phyloP scores from a whole-genome alignment of 2,888 invertebrate genomes.

The Megamerina dolium region DNA sequence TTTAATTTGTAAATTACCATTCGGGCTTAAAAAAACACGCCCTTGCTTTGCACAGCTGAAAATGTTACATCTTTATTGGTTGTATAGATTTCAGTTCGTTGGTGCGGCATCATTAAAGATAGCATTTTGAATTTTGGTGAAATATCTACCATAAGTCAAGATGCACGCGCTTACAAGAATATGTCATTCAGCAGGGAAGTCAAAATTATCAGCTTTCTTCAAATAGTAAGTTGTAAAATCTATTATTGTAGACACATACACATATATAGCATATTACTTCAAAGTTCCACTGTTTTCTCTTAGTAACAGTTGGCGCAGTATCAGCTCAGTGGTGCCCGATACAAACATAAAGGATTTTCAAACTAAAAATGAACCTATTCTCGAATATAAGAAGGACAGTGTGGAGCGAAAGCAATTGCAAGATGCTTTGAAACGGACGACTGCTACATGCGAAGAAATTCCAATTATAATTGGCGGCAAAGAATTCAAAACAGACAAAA shows the following conservation, averaged over 20 bases:
- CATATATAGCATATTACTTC: background rate
- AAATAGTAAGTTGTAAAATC: conserved; percentile 5
- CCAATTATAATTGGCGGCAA: conserved; percentile 96
- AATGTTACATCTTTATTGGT: too few relatives aligned
- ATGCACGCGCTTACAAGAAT: conserved; percentile 3
- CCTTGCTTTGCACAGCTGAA: too few relatives aligned
- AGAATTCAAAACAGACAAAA: conserved; percentile 68
- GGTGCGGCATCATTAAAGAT: too few relatives aligned
- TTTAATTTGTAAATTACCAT: too few relatives aligned
- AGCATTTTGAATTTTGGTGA: too few relatives aligned
- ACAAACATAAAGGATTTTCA: conserved; percentile 61
- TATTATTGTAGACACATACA: too few relatives aligned
- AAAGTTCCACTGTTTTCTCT: background rate
- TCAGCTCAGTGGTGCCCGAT: conserved; percentile 62
- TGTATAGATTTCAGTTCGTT: too few relatives aligned
- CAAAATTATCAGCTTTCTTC: conserved; percentile 1
- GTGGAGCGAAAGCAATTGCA: conserved; percentile 70
- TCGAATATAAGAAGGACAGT: conserved; percentile 76
- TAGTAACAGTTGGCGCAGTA: conserved; percentile 49
- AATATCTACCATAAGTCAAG: too few relatives aligned
- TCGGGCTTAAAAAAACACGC: too few relatives aligned
- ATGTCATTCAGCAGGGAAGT: background rate
- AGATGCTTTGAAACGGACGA: conserved; percentile 61
- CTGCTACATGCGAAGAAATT: conserved; percentile 69
- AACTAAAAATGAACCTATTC: conserved; percentile 72